Conservation (phyloP, 2,888 invertebrate species). For the Polydrusus pterygomalis region DNA sequence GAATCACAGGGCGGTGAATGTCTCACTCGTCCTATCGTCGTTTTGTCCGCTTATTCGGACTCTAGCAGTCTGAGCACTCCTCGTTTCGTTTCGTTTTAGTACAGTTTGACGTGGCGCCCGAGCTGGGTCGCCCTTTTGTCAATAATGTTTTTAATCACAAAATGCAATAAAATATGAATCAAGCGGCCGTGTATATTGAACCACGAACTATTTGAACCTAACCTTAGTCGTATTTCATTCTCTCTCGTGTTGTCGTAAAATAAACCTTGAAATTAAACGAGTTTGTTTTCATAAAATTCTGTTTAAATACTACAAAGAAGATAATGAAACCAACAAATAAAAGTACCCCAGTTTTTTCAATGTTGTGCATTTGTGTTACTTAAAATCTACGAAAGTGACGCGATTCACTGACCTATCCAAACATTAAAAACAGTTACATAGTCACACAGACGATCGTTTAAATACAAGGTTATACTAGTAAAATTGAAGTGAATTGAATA, state of each 20-base stretch:
- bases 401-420: slow-evolving; percentile 68
- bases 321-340: slow-evolving; percentile 21
- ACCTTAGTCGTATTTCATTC: slow-evolving; percentile 13
- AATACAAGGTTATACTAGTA: slow-evolving; percentile 9
- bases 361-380: slow-evolving; percentile 13
- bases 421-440: slow-evolving; percentile 70
- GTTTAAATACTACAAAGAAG: slow-evolving; percentile 25
- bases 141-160: slow-evolving; percentile 25
- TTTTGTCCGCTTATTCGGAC: slow-evolving; percentile 26
- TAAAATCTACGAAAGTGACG: slow-evolving; percentile 26
- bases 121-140: slow-evolving; percentile 26
- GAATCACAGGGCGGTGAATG: slow-evolving; percentile 33
- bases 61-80: slow-evolving; percentile 30
- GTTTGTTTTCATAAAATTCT: slow-evolving; percentile 22
- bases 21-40: slow-evolving; percentile 31
- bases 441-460: slow-evolving; percentile 67
- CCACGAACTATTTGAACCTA: slow-evolving; percentile 19
- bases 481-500: slow-evolving; percentile 19
- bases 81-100: slow-evolving; percentile 35
- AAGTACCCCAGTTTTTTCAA: neutral
- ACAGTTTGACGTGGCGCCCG: slow-evolving; percentile 30
- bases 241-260: slow-evolving; percentile 10
- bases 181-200: slow-evolving; percentile 29
- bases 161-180: slow-evolving; percentile 15
- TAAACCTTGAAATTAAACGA: slow-evolving; percentile 26